Evolutionary conservation across 2,113 vertebrate species (phyloP), one percentile per base, ranked within the genome.

Genomic region (cat (Felis catus)): DNA sequence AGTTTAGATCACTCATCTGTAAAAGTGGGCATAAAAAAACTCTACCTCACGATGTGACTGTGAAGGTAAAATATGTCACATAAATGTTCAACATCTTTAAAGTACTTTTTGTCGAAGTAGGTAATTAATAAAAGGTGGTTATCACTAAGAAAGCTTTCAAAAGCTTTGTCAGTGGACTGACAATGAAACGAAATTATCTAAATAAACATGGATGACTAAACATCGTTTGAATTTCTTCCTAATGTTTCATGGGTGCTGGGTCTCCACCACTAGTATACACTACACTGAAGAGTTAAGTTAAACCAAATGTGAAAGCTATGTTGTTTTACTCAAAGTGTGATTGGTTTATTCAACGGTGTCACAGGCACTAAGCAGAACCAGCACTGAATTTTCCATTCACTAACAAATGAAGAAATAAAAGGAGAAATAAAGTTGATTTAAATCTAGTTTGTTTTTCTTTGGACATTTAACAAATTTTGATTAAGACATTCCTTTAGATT

Each of bases 401-500:
- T 68, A 41, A 89, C 4, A 85, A 89, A 92, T n/a, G 51, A 79
- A 51, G 63, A 31, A 16, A 70, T 39, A 90, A 86, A 94, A 85
- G 21, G 9, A 86, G 21, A 97, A 78, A 73, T 25, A 66, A 85
- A 55, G 45, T 8, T 63, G 39, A 55, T 33, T 71, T 83, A 74
- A 79, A 81, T 71, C n/a, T 51, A 89, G 14, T 61, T 79, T n/a
- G 8, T 66, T 68, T 83, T 88, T 73, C 70, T 88, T 74, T 53
- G 68, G 29, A 85, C 9, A 39, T 51, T 85, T 86, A 82, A 82
- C 12, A 88, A 88, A 66, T 78, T 58, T 76, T 68, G 29, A 97
- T 80, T 71, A 80, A 95, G 53, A 88, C 14, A 68, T n/a, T 81
- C 84, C 70, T 91, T 97, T 71, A 93, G 36, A 91, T 91, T 11